Evolutionary conservation across 2,888 invertebrate genomes (phyloP), one percentile per base, ranked within the genome.

Genomic region (Mythimna pallens): DNA sequence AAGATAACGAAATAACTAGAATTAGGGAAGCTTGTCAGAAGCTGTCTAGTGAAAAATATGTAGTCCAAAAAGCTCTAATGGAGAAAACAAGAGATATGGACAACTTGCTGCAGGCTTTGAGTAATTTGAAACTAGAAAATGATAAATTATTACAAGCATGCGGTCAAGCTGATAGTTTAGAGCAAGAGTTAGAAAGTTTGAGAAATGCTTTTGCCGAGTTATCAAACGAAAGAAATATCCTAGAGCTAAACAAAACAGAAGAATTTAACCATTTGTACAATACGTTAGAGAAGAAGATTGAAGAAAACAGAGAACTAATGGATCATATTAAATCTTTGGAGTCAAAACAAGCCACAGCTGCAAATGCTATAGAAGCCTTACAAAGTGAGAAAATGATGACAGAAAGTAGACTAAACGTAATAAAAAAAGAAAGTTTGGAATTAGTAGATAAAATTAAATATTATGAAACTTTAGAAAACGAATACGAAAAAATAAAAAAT

Each of bases 401-500:
- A 8, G 84, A 89, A 86, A 78, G 73, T 43, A 86, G 83, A 73
- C 85, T 95, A 64, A 79, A 87, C 57, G 40, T 84, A 25, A 78
- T 90, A 1, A 89, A 85, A 87, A 91, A 89, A 80, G 92, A 94
- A 86, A 94, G 91, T 73, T 75, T 73, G n/a, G 89, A 83, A 14
- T 87, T 94, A 62, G 55, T 87, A 12, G 81, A 91, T 67, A 92
- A 89, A 86, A 69, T 95, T 3, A 89, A 90, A 80, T 65, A 89
- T 54, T 92, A 90, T 76, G 89, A 92, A 85, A 43, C 30, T 25
- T 81, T 94, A 83, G 87, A 93, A 88, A 82, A 63, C 20, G 89
- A 94, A 58, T 92, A 89, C 50, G 76, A 89, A 40, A 78, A 89
- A 54, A 75, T 95, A 61, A 91, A 91, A 87, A 73, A 40, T 62